Conservation (phyloP, 2,797 vertebrate genomes). For the Oreonectes daqikongensis region DNA sequence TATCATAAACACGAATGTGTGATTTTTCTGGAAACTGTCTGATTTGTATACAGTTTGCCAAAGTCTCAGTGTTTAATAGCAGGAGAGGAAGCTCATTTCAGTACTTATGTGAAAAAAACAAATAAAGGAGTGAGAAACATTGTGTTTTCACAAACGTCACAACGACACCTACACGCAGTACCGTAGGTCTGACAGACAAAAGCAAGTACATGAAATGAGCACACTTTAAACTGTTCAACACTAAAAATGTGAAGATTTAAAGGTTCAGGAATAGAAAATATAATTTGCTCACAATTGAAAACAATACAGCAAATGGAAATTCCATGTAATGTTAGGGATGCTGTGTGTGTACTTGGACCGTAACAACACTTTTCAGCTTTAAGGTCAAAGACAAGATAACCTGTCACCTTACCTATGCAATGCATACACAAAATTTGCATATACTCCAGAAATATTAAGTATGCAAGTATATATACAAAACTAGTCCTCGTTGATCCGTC, state of each 20-base stretch:
- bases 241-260: too few species aligned
- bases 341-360: slow-evolving; percentile 53
- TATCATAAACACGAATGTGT: slow-evolving; percentile 59
- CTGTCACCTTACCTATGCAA: background rate
- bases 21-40: slow-evolving; percentile 58
- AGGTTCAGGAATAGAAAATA: background rate
- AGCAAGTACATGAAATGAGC: slow-evolving; percentile 57
- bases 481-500: slow-evolving; percentile 37
- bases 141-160: slow-evolving; percentile 44
- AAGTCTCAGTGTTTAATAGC: slow-evolving; percentile 57
- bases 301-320: slow-evolving; percentile 44
- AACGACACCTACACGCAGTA: background rate
- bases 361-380: background rate
- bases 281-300: background rate
- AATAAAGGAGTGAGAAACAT: slow-evolving; percentile 61
- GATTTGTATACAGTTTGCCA: slow-evolving; percentile 53
- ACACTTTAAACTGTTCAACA: slow-evolving; percentile 36
- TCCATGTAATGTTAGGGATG: slow-evolving; percentile 1
- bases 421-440: background rate
- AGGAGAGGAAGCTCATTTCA: slow-evolving; percentile 69
- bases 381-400: background rate
- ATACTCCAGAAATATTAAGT: background rate
- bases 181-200: slow-evolving; percentile 48
- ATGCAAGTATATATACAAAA: background rate
- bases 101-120: slow-evolving; percentile 66